Evolutionary conservation across 1,140 invertebrate genomes (phyloP).

Genomic region (Chionoecetes opilio): DNA sequence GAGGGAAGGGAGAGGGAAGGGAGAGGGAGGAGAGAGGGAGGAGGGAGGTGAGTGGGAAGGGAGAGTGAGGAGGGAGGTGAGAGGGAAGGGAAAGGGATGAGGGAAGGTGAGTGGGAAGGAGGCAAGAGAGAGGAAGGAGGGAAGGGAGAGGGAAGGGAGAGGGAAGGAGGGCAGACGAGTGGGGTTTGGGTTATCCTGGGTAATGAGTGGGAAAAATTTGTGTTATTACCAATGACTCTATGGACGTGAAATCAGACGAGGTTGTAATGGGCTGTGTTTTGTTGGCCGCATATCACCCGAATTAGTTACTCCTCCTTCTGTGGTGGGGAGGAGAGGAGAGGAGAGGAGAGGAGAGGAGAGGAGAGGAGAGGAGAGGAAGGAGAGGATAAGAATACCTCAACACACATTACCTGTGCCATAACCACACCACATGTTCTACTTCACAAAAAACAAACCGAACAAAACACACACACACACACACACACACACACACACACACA

Average conservation of each 20-base stretch:
- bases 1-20: background rate
- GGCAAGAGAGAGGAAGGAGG: background rate
- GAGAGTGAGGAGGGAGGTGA: background rate
- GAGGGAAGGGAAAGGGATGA: background rate
- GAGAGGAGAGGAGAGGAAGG: background rate
- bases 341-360: background rate
- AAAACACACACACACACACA: conserved; percentile 61
- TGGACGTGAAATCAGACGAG: no score
- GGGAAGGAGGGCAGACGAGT: background rate
- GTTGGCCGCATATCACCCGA: no score
- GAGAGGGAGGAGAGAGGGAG: background rate
- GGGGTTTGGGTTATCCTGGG: background rate
- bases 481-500: conserved; percentile 58
- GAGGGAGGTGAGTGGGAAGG: background rate
- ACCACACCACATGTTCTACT: background rate
- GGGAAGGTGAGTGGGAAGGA: background rate
- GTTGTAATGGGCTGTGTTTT: no score
- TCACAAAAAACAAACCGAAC: conserved; percentile 3
- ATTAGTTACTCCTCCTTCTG: no score
- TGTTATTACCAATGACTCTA: no score
- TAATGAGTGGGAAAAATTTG: no score
- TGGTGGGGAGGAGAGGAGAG: background rate
- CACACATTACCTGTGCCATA: background rate
- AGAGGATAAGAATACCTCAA: background rate
- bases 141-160: background rate